Percentiles rank a stretch among this genome's conserved stretches.
Evolutionary conservation across 2,888 invertebrate species (phyloP).

Genomic region (Cetonia aurata): DNA sequence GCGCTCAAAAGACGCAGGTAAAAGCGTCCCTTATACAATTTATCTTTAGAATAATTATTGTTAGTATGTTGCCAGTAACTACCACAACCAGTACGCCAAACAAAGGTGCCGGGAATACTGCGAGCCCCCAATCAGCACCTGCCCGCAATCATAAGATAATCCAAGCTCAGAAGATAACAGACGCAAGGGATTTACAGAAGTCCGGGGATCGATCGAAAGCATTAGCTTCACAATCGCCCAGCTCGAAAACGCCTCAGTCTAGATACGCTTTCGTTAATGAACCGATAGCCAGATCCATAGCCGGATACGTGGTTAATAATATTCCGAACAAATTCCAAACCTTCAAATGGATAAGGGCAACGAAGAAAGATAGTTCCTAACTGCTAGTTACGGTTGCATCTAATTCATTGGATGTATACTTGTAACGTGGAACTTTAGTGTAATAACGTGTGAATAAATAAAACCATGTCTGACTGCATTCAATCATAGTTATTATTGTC

Average conservation of each 20-base stretch:
- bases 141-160: constrained; percentile 36
- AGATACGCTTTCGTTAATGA: constrained; percentile 54
- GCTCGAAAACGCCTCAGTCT: constrained; percentile 24
- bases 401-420: not conserved
- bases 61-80: constrained; percentile 63
- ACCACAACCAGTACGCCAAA: constrained; percentile 52
- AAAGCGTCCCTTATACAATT: constrained; percentile 44
- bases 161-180: constrained; percentile 25
- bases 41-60: constrained; percentile 66
- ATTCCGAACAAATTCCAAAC: constrained; percentile 51
- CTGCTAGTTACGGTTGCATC: not conserved
- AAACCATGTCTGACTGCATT: not conserved
- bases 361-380: constrained; percentile 46
- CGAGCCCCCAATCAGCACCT: constrained; percentile 35
- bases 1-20: constrained; percentile 53
- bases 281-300: constrained; percentile 64
- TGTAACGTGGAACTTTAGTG: constrained; percentile 32
- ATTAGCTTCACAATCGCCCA: constrained; percentile 20
- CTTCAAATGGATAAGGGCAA: constrained; percentile 48
- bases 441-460: constrained; percentile 29
- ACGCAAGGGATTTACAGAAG: constrained; percentile 21
- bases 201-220: constrained; percentile 15
- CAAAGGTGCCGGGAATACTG: constrained; percentile 39
- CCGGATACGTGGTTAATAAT: constrained; percentile 63
- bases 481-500: not conserved